Base-by-base conservation (phyloP, 2,888 invertebrate species). In the Eilema griseolum region DNA sequence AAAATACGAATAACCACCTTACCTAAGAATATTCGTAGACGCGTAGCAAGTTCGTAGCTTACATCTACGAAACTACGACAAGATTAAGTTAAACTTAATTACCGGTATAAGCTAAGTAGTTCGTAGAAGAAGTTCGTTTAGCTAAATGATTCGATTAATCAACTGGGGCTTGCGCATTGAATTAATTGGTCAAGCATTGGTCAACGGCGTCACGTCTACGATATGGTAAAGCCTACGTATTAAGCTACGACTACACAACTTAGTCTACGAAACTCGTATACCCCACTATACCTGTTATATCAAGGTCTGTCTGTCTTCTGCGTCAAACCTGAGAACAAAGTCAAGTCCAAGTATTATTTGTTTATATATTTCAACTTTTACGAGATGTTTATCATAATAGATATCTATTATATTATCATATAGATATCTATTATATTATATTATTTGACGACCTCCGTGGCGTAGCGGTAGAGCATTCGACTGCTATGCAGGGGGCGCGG, bases 61-160 rank as follows among this genome's bases (percentile, higher is more conserved):
- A 12, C 10, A 33, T 37, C 62, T 62, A 62, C 62, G 62, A 16
- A 24, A 24, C 62, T 62, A 62, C 62, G 62, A 41, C 10, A 24
- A 24, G 24, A 62, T 62, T 41, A 62, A 62, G 24, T 8, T 24
- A 24, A 37, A 41, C 37, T 41, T 62, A 62, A 62, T 62, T 24
- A 59, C 16, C 20, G 10, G 2, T 59, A 26, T 16, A 26, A n/a
- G n/a, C n/a, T n/a, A n/a, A n/a, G n/a, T n/a, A n/a, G n/a, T n/a
- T n/a, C n/a, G n/a, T 20, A 46, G 7, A 52, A 2, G n/a, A 2
- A 52, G n/a, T 52, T 52, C n/a, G 52, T 52, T 41, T 41, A 41
- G 41, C 7, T 46, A 46, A 52, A 52, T 20, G 20, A 2, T n/a
- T 8, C 16, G 8, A 52, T 52, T 52, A 52, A n/a, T 10, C 10